Evolutionary conservation across 2,113 vertebrate species (phyloP), one percentile per base, ranked within the genome.

Genomic region (Meles meles): DNA sequence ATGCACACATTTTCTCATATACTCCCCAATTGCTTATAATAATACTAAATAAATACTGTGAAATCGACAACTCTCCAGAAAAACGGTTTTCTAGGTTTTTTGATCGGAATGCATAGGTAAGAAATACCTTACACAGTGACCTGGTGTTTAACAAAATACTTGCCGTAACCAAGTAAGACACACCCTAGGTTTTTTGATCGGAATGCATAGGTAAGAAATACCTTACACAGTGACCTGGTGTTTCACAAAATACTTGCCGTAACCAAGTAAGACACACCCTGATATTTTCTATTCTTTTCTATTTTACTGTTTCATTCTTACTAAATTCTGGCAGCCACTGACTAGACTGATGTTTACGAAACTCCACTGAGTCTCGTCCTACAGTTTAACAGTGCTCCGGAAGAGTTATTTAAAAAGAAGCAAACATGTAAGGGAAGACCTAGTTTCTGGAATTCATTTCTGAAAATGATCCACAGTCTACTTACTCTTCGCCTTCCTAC

Each of bases 1-100:
- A 63, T 61, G 39, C 10, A 52, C 21, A 76, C 0, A 21, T 39
- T 81, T 96, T 74, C 6, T 39, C 61, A 80, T 31, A 91, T 71
- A 69, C 34, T 6, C 18, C 37, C n/a, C 83, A 72, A 88, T 29
- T 88, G 65, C 14, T 81, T 81, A 0, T 18, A 94, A 76, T 61
- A 94, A 74, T 63, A 90, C 80, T 52, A 95, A 57, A 42, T 31
- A 74, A 92, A 76, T 67, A 83, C 7, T 65, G 2, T 25, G 79
- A 88, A 94, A 95, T 21, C 52, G 47, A 72, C 37, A 34, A 52
- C 69, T 94, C 55, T 90, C 49, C 86, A 91, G 47, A 93, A 90
- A 11, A 87, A 71, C 34, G 29, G 55, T 29, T 88, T 72, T 93
- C 29, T 2, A 88, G 44, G 13, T 3, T n/a, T 76, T 69, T 80